Evolutionary conservation across 2,797 vertebrate genomes (phyloP).

Genomic region (Heliangelus exortis): DNA sequence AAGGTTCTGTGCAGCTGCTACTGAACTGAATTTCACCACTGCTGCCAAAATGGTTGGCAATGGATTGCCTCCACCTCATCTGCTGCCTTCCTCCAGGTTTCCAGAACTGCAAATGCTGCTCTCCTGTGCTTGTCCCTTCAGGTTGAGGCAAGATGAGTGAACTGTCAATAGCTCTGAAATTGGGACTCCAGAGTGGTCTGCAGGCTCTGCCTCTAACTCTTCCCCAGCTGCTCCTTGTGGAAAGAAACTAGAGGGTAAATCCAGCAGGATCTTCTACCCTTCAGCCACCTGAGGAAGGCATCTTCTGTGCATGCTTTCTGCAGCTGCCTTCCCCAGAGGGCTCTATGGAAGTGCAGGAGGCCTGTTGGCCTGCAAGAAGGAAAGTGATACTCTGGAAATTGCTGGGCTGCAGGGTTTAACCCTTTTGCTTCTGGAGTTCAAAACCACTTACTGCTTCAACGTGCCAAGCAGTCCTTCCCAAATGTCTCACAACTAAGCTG

Average conservation of each 20-base stretch:
- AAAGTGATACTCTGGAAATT: slow-evolving; percentile 26
- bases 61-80: not conserved
- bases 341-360: slow-evolving; percentile 2
- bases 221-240: not conserved
- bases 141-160: not conserved
- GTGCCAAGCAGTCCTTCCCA: not conserved
- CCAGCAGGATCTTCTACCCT: not conserved
- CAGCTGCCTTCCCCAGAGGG: slow-evolving; percentile 35
- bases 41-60: not conserved
- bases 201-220: not conserved
- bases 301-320: slow-evolving; percentile 14
- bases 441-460: not conserved
- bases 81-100: not conserved
- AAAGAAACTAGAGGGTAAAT: not conserved
- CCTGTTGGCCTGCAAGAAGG: not conserved
- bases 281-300: slow-evolving; percentile 1
- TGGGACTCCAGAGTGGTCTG: not conserved
- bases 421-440: not conserved
- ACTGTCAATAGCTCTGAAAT: not conserved
- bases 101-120: not conserved
- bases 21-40: not conserved
- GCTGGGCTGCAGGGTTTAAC: slow-evolving; percentile 3
- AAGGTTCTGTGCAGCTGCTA: not conserved
- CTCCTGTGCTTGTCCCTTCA: not conserved
- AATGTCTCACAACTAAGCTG: not conserved